A percentile compares a stretch with the other conserved stretches of the same genome.
Evolutionary conservation across 2,113 vertebrate genomes (phyloP).

Genomic region (Chroicocephalus ridibundus): DNA sequence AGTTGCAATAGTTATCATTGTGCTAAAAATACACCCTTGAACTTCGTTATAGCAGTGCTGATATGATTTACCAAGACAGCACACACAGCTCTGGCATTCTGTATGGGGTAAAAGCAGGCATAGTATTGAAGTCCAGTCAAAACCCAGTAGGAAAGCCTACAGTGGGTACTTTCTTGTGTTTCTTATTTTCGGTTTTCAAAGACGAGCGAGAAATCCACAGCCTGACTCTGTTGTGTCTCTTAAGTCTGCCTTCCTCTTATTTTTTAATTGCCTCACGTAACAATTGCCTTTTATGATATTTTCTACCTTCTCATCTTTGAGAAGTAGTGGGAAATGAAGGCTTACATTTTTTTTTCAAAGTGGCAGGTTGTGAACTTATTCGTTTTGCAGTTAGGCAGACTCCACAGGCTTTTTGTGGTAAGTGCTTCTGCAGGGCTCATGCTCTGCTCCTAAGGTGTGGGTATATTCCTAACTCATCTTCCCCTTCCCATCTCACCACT

Average conservation of each 20-base stretch:
- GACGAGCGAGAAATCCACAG: background rate
- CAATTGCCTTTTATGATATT: background rate
- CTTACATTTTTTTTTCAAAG: background rate
- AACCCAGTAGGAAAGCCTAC: background rate
- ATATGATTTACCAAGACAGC: background rate
- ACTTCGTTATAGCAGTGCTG: background rate
- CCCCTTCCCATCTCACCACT: background rate
- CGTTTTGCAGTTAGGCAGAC: background rate
- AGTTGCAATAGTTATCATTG: background rate
- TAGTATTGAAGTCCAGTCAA: background rate
- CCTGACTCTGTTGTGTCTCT: background rate
- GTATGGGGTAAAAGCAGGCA: background rate
- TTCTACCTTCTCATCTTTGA: background rate
- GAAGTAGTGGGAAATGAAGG: background rate
- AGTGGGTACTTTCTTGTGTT: background rate
- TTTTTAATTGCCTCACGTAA: background rate
- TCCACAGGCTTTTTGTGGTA: background rate
- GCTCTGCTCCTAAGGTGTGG: background rate
- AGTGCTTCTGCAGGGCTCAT: background rate
- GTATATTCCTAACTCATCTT: background rate
- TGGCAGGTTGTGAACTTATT: background rate
- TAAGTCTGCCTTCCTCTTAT: background rate
- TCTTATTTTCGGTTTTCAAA: background rate
- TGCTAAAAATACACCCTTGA: background rate
- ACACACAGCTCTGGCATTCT: background rate